Base-by-base conservation (phyloP, 2,888 invertebrate genomes). In the Synanthedon myopaeformis region DNA sequence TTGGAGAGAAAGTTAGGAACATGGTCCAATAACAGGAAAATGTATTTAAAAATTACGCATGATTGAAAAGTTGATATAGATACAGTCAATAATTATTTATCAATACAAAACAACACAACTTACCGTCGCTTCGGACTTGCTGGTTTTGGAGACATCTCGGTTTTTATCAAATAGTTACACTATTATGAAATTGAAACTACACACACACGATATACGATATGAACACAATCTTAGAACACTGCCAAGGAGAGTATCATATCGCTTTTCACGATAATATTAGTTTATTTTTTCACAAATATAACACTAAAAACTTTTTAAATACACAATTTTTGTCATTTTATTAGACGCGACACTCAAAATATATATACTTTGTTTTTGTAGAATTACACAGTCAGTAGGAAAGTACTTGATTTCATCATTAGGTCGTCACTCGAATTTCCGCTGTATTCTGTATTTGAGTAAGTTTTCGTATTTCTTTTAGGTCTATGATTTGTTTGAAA, bases 91-190 rank as follows among this genome's bases (percentile, higher is more conserved):
- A 13, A 45, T 12, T 49, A 23, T 49, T 49, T 28, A n/a, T 12
- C 1, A 14, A n/a, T n/a, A 51, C 28, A 5, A 53, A 49, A 41
- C 41, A n/a, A 51, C 6, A 28, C 3, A 35, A 59, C 67, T 89
- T 80, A 93, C 93, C 92, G 91, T 79, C 92, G 89, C 82, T 92
- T 93, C 72, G 92, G 92, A 84, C 90, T 92, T 61, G 90, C 86
- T 70, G 85, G 85, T 72, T 88, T 89, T 57, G 84, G 66, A 78
- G 84, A 79, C 87, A 88, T 88, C 64, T 79, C 78, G 58, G 62
- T 67, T 76, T 80, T 76, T 73, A 78, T 74, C 72, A 72, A 23
- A 41, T 67, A 65, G 59, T 69, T 70, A 76, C 74, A 70, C 65
- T 77, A 68, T 72, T 78, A 79, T 72, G 77, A 83, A 83, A 82